Evolutionary conservation across 2,797 vertebrate genomes (phyloP), one percentile per base, ranked within the genome.

Genomic region (Malacoraja senta): DNA sequence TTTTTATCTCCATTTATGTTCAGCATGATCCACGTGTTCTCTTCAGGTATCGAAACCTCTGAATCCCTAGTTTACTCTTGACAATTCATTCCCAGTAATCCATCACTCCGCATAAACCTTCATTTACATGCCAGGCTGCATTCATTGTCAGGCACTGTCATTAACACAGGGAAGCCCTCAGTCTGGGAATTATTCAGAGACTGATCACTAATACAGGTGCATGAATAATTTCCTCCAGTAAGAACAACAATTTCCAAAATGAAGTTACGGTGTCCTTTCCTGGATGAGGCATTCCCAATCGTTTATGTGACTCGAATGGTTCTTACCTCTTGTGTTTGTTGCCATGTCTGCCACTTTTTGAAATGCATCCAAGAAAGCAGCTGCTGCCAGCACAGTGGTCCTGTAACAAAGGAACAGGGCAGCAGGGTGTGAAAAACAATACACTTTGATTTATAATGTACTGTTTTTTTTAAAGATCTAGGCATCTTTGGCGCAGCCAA

Each of bases 341-440:
- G 98, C 98, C 98, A 99, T 99, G 95, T 99, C 98, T 0, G 98
- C 98, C 96, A 99, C 98, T 96, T 98, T 99, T 97, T 99, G 98
- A 97, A 99, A 99, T 95, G 98, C 98, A 95, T 99, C 98, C 94
- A 99, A 96, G 96, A 99, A 99, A 94, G 98, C 98, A 93, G 99
- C 98, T 35, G 98, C 98, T 38, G 98, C 98, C 96, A 99, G 96
- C 94, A 99, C 98, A 0, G 98, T 99, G 94, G 98, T 99, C 96
- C 98, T 99, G 95, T 17, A 9, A 8, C 94, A 78, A 0, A 17
- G 94, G 93, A 0, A 94, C 0, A 83, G 94, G 88, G 94, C 0
- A 94, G 2, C 53, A 8, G 1, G 3, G 0, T 12, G n/a, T 88
- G 15, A 80, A 10, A 17, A 21, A 21, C 4, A 21, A 74, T 21